Evolutionary conservation across 1,140 invertebrate genomes (phyloP), one percentile per base, ranked within the genome.

Genomic region (Bathynomus jamesi): DNA sequence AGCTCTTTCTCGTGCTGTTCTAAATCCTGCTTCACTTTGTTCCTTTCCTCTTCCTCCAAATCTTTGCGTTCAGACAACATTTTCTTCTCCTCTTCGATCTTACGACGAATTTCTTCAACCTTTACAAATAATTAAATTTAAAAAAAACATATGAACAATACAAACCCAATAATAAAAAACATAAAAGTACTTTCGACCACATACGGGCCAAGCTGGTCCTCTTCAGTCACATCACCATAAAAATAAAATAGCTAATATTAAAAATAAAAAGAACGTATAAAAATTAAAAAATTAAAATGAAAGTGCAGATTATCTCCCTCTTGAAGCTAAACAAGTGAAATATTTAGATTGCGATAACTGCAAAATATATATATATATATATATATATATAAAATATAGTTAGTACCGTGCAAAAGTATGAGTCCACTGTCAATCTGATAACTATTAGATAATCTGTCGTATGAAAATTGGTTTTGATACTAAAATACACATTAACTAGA

Each of bases 11-110:
- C 85, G 71, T 85, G 83, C 69, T 81, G 79, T 68, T 83, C 81
- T 4, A 87, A 79, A 70, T 85, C 83, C 13, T 79, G 71, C 67
- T 83, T 82, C 4, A 85, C 78, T 86, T 88, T 79, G 86, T 90
- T 82, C 88, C 91, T 82, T 88, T 91, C 82, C 82, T 89, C 84
- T 85, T 90, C 79, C 10, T 82, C 83, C 80, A 86, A 83, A 68
- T 85, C 84, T 75, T 85, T 85, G 69, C 83, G 81, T 67, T 84
- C 82, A 66, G 82, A 82, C 65, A 86, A 78, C 75, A 81, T 78
- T 64, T 82, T 80, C n/a, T 84, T 76, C 73, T 87, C 85, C 28
- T 80, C 80, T 63, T 84, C 85, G 70, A 86, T 85, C 76, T 84
- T 82, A 10, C 81, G 79, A 72, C 84, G 81, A 25, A 77, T 74